These are phyloP conservation scores for Pegea sp. DNA, from an alignment of 23 tunicate species.

Conservation along the genomic window DNA sequence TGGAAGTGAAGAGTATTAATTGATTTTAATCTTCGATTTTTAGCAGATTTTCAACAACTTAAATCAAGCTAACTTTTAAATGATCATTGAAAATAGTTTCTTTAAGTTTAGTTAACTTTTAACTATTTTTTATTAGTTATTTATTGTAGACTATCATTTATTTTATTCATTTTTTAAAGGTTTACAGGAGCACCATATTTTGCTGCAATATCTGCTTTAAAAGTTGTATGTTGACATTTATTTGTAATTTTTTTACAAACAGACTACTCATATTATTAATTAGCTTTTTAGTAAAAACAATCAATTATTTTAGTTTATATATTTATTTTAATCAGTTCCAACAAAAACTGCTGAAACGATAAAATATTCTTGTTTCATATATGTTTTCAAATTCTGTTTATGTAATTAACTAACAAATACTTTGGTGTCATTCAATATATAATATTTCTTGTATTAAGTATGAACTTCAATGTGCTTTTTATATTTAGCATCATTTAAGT, in stretches of 20 bases:
- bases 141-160: background rate
- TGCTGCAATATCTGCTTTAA: conserved; percentile 73
- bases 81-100: background rate
- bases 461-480: too few species aligned
- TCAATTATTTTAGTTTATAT: background rate
- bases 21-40: too few species aligned
- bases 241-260: too few species aligned
- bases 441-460: too few species aligned
- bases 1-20: conserved; percentile 31
- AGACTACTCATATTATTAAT: too few species aligned
- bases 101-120: background rate
- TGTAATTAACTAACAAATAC: background rate
- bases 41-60: background rate
- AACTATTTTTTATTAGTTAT: background rate
- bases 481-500: background rate
- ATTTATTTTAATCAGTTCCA: background rate
- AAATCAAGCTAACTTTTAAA: background rate
- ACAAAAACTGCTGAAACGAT: conserved; percentile 1
- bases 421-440: too few species aligned
- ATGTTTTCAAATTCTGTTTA: background rate
- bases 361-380: background rate
- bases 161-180: conserved; percentile 9
- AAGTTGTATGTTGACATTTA: conserved; percentile 76
- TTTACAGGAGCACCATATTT: conserved; percentile 93
- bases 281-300: background rate